Evolutionary conservation across 1,140 invertebrate species (phyloP).

Genomic region (Metaphire vulgaris): DNA sequence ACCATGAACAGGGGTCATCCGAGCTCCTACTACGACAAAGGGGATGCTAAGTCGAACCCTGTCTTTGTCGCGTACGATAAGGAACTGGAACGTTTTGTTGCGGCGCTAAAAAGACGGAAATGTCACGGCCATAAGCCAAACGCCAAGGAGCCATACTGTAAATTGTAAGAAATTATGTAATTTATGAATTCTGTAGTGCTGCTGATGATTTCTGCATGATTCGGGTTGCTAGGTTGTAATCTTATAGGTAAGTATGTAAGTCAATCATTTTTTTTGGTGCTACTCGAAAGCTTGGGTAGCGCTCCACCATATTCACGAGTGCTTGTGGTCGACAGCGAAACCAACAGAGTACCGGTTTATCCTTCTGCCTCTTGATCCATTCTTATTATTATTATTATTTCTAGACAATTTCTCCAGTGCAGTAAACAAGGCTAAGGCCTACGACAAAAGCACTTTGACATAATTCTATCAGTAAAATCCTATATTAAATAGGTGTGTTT

Average conservation of each 20-base stretch:
- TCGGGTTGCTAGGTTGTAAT: not conserved
- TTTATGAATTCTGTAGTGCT: not conserved
- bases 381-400: too few relatives aligned
- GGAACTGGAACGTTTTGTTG: not conserved
- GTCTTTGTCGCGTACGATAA: not conserved
- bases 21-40: not conserved
- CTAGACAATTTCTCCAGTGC: too few relatives aligned
- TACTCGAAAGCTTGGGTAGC: too few relatives aligned
- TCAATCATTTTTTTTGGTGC: too few relatives aligned
- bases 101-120: not conserved
- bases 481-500: too few relatives aligned
- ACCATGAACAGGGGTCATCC: not conserved
- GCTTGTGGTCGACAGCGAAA: not conserved
- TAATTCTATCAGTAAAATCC: too few relatives aligned
- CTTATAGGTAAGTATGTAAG: too few relatives aligned
- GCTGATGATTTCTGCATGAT: not conserved
- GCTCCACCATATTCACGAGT: too few relatives aligned
- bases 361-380: too few relatives aligned
- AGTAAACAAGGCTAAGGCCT: too few relatives aligned
- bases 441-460: too few relatives aligned
- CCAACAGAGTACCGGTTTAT: too few relatives aligned
- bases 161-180: not conserved
- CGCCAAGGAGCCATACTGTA: not conserved
- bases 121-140: not conserved
- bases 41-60: not conserved